These are phyloP conservation scores for Nyctereutes procyonoides DNA, from an alignment of 2,113 vertebrate genomes.

Conservation along the genomic window DNA sequence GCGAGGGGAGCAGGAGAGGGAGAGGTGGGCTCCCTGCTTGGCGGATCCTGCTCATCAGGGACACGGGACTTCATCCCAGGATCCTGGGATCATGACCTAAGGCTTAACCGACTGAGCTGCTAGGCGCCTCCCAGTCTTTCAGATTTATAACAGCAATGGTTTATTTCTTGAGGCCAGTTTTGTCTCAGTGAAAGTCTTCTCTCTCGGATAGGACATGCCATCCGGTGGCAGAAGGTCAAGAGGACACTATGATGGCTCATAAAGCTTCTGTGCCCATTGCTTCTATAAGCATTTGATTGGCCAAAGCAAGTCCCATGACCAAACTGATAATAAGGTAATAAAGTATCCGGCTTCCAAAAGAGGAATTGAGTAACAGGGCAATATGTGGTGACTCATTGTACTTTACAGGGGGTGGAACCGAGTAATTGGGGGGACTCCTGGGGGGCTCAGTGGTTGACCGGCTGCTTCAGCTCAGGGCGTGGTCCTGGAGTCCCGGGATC, in stretches of 20 bases:
- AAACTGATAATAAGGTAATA: background rate
- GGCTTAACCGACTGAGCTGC: too few relatives aligned
- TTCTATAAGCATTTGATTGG: background rate
- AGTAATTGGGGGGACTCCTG: background rate
- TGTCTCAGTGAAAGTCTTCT: background rate
- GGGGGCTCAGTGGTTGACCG: too few relatives aligned
- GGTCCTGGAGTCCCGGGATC: too few relatives aligned
- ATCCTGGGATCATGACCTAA: too few relatives aligned
- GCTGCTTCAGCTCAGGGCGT: too few relatives aligned
- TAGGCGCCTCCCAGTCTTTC: background rate
- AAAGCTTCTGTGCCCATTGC: background rate
- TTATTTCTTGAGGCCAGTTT: slow-evolving; percentile 21
- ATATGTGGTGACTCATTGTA: background rate
- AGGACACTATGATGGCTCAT: background rate
- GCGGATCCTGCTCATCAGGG: too few relatives aligned
- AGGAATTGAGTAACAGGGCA: background rate
- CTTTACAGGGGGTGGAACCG: slow-evolving; percentile 3
- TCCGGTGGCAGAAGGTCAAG: background rate
- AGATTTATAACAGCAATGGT: background rate
- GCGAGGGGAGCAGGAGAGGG: too few relatives aligned
- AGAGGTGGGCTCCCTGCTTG: too few relatives aligned
- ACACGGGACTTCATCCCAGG: too few relatives aligned
- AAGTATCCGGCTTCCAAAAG: background rate
- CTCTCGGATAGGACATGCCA: background rate
- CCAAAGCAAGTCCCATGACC: background rate